Evolutionary conservation across 2,888 invertebrate genomes (phyloP), one percentile per base, ranked within the genome.

Genomic region (Dione vanillae): DNA sequence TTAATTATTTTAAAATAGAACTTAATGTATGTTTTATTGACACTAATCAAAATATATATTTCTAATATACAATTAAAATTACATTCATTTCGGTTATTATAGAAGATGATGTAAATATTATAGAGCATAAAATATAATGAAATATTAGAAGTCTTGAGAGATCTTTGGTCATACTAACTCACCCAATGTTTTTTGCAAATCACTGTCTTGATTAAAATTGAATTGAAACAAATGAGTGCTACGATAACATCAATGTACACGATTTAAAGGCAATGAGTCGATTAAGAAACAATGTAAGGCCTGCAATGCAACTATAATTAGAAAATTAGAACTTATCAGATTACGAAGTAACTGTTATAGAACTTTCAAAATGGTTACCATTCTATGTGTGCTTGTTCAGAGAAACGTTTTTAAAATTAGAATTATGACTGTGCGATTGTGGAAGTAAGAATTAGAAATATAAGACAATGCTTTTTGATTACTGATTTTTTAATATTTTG

Each of bases 151-250:
- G 10, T 10, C 16, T 9, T 19, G 16, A 11, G 19, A 11, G 49
- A 6, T 49, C 19, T 10, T 16, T 19, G 56, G 12, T n/a, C 37
- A 11, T 20, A 40, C n/a, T n/a, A n/a, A n/a, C 56, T 58, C 52
- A 67, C 19, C 58, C 64, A 62, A 59, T 37, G 65, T 70, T 76
- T n/a, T 73, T 80, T 69, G 80, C 85, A 81, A 80, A 81, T 85
- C 83, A 83, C 79, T 75, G 77, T 75, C 76, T 79, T 81, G 82
- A 84, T 83, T 82, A 80, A 78, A 83, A 76, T 74, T 78, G 77
- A 80, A 81, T 79, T 77, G 79, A 78, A 78, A 79, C 75, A 77
- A 78, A 77, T 74, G 75, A 75, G 69, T 65, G 58, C 67, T 67
- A 69, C 77, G 79, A 83, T 80, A 80, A 67, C 75, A 82, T 83